A percentile compares a stretch with the other conserved stretches of the same genome.
Evolutionary conservation across 1,140 invertebrate species (phyloP).

Genomic region (Leptoteleia sp.): DNA sequence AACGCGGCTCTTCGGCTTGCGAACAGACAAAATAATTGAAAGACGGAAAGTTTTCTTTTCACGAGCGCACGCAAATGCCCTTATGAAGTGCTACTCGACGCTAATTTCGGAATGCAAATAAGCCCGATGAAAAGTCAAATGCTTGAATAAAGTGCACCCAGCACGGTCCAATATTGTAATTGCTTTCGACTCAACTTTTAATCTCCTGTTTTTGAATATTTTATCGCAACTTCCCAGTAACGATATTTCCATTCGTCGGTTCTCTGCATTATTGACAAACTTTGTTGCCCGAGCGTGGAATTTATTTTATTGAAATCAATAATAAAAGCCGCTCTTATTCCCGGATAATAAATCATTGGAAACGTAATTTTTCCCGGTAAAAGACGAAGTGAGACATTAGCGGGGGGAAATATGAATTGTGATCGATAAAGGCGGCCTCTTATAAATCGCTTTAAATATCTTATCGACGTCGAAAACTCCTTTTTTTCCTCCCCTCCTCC

Average conservation of each 20-base stretch:
- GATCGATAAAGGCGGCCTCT: too few species aligned
- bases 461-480: too few species aligned
- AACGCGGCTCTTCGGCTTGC: too few species aligned
- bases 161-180: slow-evolving; percentile 27
- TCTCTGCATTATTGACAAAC: slow-evolving; percentile 1
- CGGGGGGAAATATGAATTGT: slow-evolving; percentile 33
- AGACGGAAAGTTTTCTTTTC: slow-evolving; percentile 50
- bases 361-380: slow-evolving; percentile 16
- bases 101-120: slow-evolving; percentile 48
- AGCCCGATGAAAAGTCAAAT: slow-evolving; percentile 38
- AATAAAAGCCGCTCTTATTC: slow-evolving; percentile 2
- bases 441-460: too few species aligned
- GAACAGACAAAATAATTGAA: slow-evolving; percentile 51
- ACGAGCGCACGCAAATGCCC: slow-evolving; percentile 23
- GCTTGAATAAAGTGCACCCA: slow-evolving; percentile 18
- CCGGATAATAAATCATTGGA: slow-evolving; percentile 21
- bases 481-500: too few species aligned
- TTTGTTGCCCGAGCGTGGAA: background rate
- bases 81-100: slow-evolving; percentile 26
- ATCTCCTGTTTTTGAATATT: slow-evolving; percentile 19
- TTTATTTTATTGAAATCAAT: slow-evolving; percentile 27
- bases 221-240: slow-evolving; percentile 6
- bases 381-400: slow-evolving; percentile 28
- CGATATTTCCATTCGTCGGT: slow-evolving; percentile 8
- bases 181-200: slow-evolving; percentile 17